These are phyloP conservation scores for Seriola aureovittata DNA, from an alignment of 2,113 vertebrate species.

Conservation along the genomic window DNA sequence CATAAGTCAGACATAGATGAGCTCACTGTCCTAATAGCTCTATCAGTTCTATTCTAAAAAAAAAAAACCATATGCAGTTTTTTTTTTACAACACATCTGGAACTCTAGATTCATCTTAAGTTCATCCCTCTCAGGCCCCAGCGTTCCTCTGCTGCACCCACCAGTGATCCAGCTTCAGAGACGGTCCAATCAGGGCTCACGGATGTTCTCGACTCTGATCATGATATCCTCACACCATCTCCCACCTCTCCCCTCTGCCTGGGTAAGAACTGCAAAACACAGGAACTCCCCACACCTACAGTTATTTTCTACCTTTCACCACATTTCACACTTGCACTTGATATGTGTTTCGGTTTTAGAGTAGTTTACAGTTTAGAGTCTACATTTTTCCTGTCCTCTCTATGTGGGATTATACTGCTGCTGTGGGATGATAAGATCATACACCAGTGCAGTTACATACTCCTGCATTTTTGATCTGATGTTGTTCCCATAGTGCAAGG, in stretches of 20 bases:
- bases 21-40: no score
- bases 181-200: not conserved
- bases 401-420: not conserved
- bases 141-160: slow-evolving; percentile 5
- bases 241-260: slow-evolving; percentile 66
- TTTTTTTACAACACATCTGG: not conserved
- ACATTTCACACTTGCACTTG: not conserved
- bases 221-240: slow-evolving; percentile 29
- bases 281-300: not conserved
- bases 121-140: slow-evolving; percentile 37
- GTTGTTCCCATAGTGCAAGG: slow-evolving; percentile 52
- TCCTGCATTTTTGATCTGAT: not conserved
- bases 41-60: no score
- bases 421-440: not conserved
- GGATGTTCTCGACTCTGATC: not conserved
- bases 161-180: slow-evolving; percentile 82
- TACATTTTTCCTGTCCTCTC: not conserved
- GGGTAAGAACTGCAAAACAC: slow-evolving; percentile 49
- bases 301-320: not conserved
- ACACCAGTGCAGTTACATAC: not conserved
- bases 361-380: not conserved
- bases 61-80: no score
- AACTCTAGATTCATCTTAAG: not conserved
- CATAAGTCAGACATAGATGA: no score
- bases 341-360: not conserved